A percentile compares a stretch with the other conserved stretches of the same genome.
Conservation (phyloP, 1,140 invertebrate genomes). For the Drosophila triauraria region DNA sequence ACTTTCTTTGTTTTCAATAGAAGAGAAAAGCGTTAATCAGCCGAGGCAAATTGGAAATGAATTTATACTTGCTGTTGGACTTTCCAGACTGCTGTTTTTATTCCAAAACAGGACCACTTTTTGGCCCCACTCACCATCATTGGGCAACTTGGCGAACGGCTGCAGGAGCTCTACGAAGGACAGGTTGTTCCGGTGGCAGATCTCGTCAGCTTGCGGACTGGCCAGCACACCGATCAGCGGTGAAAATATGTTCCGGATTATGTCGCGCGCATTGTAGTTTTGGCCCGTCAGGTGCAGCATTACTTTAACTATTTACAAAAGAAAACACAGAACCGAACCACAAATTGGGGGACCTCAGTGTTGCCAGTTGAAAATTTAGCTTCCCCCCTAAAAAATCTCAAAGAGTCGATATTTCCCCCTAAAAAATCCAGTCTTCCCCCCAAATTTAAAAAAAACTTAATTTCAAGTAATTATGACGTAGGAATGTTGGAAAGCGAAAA, state of each 20-base stretch:
- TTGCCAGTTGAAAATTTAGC: background rate
- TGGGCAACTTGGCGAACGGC: constrained; percentile 93
- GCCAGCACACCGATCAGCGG: constrained; percentile 94
- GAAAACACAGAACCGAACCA: constrained; percentile 24
- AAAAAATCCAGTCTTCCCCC: no score
- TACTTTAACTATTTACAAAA: constrained; percentile 47
- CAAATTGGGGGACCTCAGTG: constrained; percentile 10
- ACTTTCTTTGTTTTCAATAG: background rate
- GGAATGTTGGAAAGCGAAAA: no score
- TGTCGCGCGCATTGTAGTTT: constrained; percentile 90
- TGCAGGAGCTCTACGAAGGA: constrained; percentile 95
- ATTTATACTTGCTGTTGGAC: background rate
- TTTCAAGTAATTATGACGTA: no score
- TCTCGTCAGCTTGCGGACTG: constrained; percentile 91
- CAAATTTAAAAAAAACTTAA: no score
- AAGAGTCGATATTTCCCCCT: no score
- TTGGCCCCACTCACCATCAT: constrained; percentile 88
- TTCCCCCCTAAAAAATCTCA: no score
- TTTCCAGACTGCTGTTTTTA: background rate
- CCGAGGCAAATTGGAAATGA: background rate
- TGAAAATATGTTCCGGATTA: constrained; percentile 95
- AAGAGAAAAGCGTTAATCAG: background rate
- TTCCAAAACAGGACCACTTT: background rate
- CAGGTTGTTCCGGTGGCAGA: constrained; percentile 96
- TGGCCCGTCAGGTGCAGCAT: constrained; percentile 85